Evolutionary conservation across 1,140 invertebrate genomes (phyloP), one percentile per base, ranked within the genome.

Genomic region (Wasmannia auropunctata): DNA sequence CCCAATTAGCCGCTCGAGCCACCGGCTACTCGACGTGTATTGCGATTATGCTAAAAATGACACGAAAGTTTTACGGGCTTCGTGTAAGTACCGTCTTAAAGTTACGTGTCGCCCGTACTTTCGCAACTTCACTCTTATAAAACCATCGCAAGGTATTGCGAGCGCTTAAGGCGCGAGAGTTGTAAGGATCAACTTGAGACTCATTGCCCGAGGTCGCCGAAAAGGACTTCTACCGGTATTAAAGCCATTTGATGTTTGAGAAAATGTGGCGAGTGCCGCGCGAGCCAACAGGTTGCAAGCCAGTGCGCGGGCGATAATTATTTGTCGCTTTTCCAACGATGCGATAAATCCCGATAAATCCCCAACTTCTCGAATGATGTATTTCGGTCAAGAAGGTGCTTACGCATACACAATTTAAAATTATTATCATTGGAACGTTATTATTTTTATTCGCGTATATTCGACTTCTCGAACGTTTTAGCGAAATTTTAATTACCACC

Each of bases 1-100:
- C 54, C 51, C n/a, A 83, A 83, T 83, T 83, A 83, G 37, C 25
- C 37, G 67, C 37, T 51, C 31, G 62, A 69, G 40, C n/a, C 51
- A 25, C 37, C 37, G 22, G 54, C 46, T 16, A 60, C 67, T 81
- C 54, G 16, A 80, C 49, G 79, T 46, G 28, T 74, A 83, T 83
- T 74, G 28, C 79, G 51, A 74, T 81, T 83, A 74, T 74, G 79
- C 67, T 72, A 83, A 74, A 83, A 83, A 83, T 83, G 79, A 72
- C 79, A 46, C 67, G 37, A 74, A 83, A 83, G 79, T 83, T 83
- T 74, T 58, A 46, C 67, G 54, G 14, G 37, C 67, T 72, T 56
- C 63, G 62, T 25, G 34, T 49, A 70, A 81, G 22, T 81, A 22
- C 67, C 28, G 67, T 14, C 19, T 83, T 49, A 22, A 81, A 83